A percentile compares a stretch with the other conserved stretches of the same genome.
phyloP scores from a whole-genome alignment of 2,888 invertebrate species.

The Trachelus iudaicus region DNA sequence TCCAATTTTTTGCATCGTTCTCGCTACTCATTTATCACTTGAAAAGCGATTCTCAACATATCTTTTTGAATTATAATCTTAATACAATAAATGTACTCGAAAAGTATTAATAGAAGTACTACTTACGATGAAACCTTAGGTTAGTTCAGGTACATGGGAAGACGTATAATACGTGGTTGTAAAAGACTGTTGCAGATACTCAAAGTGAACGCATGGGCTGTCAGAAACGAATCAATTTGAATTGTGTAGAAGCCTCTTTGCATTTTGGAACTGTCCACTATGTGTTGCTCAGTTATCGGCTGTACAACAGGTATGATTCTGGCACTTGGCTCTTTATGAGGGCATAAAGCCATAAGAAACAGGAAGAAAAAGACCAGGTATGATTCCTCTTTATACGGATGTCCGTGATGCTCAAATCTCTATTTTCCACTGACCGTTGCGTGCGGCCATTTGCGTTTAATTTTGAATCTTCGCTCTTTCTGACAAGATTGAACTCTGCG shows the following conservation, averaged over 20 bases:
- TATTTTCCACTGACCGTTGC: background rate
- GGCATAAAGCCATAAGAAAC: no score
- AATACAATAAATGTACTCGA: background rate
- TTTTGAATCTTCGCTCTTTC: background rate
- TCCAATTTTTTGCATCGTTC: background rate
- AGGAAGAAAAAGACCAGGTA: background rate
- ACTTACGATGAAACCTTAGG: background rate
- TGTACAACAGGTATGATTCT: background rate
- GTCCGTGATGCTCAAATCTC: background rate
- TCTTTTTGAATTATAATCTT: background rate
- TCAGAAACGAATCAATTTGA: background rate
- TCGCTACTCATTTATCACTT: background rate
- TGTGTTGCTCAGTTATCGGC: background rate
- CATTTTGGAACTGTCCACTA: background rate
- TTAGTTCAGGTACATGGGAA: background rate
- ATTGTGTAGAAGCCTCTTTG: background rate
- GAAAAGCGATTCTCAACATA: background rate
- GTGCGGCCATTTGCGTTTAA: background rate
- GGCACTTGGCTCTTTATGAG: no score
- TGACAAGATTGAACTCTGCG: background rate
- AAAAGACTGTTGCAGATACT: background rate
- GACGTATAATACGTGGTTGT: background rate
- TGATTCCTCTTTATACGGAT: background rate
- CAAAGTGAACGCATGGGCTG: background rate
- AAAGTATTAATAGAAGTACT: background rate